Base-by-base conservation (phyloP, 2,888 invertebrate genomes). In the Rhynchonema sp. region DNA sequence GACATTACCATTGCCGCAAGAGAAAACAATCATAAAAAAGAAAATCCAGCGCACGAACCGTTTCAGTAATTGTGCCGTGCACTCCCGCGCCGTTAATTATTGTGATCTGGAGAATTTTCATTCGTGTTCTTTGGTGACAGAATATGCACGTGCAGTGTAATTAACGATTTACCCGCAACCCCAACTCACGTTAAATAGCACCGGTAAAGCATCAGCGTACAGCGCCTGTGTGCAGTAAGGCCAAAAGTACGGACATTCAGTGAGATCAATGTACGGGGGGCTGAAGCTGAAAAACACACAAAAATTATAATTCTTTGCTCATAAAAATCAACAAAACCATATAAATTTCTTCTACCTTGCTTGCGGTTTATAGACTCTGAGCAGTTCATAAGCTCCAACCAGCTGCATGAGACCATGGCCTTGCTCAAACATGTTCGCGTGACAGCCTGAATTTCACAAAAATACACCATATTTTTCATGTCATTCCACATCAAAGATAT, bases 211-310 rank as follows among this genome's bases (percentile, higher is more conserved):
- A 62, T 85, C 84, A 73, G 84, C 82, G 77, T 89, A 94, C 54
- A 94, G 75, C 1, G 92, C 89, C 75, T 94, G 94, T 1, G 89
- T 88, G 74, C 91, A 94, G 70, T 92, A 94, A 0, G 94, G 94
- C 92, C 92, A 96, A 90, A 92, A 91, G 75, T 92, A 96, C 65
- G 88, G 89, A 69, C 88, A 88, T 72, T 92, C 91, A 0, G 87
- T 89, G 64, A 91, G 80, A 74, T 94, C 94, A 65, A 96, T 82
- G 74, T 91, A 91, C 66, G 86, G 84, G 0, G 78, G 81, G 64
- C 74, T 73, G 74, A 77, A 82, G 80, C 73, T 73, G 66, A 25
- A 66, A n/a, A n/a, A n/a, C n/a, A n/a, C n/a, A n/a, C n/a, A n/a
- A n/a, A n/a, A n/a, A n/a, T n/a, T n/a, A n/a, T n/a, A n/a, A n/a